Evolutionary conservation across 2,888 invertebrate species (phyloP), one percentile per base, ranked within the genome.

Genomic region (Aelia acuminata): DNA sequence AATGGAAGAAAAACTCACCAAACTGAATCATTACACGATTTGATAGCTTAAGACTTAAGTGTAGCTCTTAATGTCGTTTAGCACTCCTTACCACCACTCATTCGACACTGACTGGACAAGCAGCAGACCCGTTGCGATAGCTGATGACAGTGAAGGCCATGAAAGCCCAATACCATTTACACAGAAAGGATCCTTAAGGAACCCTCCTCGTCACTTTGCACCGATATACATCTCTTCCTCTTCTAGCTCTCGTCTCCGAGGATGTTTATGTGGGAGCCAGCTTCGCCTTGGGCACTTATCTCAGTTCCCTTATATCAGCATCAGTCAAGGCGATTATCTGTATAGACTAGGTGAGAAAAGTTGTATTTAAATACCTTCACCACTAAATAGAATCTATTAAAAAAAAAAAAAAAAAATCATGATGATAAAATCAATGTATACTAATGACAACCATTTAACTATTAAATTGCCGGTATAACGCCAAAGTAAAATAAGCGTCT

Each of bases 111-210:
- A 2, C 53, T 4, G n/a, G 10, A n/a, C 53, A 53, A 53, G n/a
- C 0, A 53, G n/a, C 0, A 57, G 13, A 1, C 57, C 1, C n/a
- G 20, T 53, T 53, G 53, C 53, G n/a, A n/a, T 11, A 57, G 57
- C 26, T 57, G 63, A 31, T 70, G 63, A 70, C 18, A 35, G 31
- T 18, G 63, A 31, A 35, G 31, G 18, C 35, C 4, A 13, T 15
- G 63, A 31, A 31, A 63, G 63, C 63, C 63, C 63, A 70, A 70
- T 31, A 70, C 18, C 63, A 70, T 70, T 70, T 70, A 70, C 63
- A 70, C 63, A 70, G 63, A 70, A 70, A 70, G 63, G 63, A 70
- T 70, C 63, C 35, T 31, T 70, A 70, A 70, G 63, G 63, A 31
- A 35, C 63, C 35, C 31, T 70, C 63, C 31, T 70, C 18, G 63